These are phyloP conservation scores for Coracopsis vasa DNA, from an alignment of 2,113 vertebrate genomes.

Conservation along the genomic window DNA sequence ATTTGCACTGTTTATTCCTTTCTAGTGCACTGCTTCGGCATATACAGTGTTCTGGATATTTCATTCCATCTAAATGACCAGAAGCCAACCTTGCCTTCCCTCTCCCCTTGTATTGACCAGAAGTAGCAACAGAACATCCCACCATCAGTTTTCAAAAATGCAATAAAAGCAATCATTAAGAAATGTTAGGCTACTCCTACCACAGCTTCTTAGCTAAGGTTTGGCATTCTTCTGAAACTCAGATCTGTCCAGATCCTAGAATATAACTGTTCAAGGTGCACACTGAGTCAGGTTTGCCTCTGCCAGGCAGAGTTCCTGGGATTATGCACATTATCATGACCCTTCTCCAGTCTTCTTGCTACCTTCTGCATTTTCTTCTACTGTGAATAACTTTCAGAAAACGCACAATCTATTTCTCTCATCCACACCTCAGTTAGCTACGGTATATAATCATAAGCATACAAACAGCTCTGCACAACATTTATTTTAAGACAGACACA, in stretches of 20 bases:
- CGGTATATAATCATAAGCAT: neutral
- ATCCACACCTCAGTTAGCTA: neutral
- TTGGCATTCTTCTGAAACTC: neutral
- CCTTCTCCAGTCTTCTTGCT: neutral
- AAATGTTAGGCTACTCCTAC: neutral
- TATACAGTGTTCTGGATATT: constrained; percentile 4
- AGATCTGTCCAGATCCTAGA: neutral
- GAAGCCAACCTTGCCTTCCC: neutral
- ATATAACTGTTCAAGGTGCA: neutral
- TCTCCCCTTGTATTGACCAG: neutral
- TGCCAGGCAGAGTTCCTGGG: neutral
- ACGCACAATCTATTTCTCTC: neutral
- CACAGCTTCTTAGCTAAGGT: neutral
- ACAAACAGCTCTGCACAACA: neutral
- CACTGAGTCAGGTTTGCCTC: neutral
- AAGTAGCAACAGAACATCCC: neutral
- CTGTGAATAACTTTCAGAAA: neutral
- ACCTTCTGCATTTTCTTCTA: neutral
- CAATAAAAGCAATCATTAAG: neutral
- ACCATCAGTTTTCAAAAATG: neutral
- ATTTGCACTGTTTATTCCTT: neutral
- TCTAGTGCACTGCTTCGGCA: neutral
- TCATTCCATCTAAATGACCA: neutral
- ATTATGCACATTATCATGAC: neutral
- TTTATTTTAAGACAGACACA: constrained; percentile 7